Evolutionary conservation across 1,140 invertebrate genomes (phyloP).

Genomic region (Hesperophylax magnus): DNA sequence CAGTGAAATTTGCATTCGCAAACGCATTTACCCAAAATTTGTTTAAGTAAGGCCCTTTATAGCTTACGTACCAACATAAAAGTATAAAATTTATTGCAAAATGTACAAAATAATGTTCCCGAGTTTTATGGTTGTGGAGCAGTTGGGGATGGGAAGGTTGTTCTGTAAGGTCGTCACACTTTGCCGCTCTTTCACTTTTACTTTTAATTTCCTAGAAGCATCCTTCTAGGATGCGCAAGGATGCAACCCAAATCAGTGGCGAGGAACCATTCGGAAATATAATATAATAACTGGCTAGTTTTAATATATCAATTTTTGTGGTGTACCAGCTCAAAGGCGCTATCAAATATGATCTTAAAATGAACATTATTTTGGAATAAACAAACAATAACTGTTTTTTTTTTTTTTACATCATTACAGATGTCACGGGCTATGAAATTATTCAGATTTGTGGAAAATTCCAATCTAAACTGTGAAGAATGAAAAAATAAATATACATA

Average conservation of each 20-base stretch:
- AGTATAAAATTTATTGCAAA: constrained; percentile 29
- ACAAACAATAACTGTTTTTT: no score
- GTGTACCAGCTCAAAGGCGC: no score
- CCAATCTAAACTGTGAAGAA: no score
- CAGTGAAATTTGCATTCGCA: not conserved
- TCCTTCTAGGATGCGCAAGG: constrained; percentile 11
- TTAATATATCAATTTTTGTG: no score
- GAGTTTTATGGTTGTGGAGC: constrained; percentile 45
- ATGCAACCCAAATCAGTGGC: not conserved
- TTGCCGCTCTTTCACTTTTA: constrained; percentile 53
- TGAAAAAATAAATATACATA: no score
- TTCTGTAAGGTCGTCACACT: constrained; percentile 47
- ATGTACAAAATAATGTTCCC: constrained; percentile 24
- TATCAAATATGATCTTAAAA: no score
- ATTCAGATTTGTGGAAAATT: no score
- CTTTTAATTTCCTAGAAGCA: constrained; percentile 53
- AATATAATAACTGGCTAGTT: no score
- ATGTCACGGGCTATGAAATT: no score
- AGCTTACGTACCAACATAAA: constrained; percentile 1
- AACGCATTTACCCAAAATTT: not conserved
- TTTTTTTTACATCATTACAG: no score
- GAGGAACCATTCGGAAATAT: constrained; percentile 7
- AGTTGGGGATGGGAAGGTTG: constrained; percentile 15
- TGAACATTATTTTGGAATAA: no score
- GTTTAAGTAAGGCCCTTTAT: not conserved